Base-by-base conservation (phyloP, 2,888 invertebrate genomes). In the Thymelicus lineola region DNA sequence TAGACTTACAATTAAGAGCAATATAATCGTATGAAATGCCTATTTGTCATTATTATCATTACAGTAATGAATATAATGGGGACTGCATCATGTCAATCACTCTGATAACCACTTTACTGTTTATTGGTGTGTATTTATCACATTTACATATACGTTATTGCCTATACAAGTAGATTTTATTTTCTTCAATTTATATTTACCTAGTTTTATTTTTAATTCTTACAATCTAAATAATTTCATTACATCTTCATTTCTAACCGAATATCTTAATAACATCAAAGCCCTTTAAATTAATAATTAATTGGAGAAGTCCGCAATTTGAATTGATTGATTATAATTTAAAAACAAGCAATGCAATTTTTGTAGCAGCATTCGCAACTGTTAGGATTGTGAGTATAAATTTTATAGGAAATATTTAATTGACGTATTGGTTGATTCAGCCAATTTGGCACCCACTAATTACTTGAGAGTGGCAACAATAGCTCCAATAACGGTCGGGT, bases 401-500 rank as follows among this genome's bases (percentile, higher is more conserved):
- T 35, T 35, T 14, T 14, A n/a, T 36, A 12, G n/a, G 15, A 59
- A 35, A 35, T 35, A 20, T 17, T 36, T 57, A 66, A 55, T 67
- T 38, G 42, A 67, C 50, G 53, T 53, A 53, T 38, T 59, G 60
- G 58, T 38, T 9, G 36, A 17, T n/a, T 62, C 45, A 20, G 35
- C 5, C 60, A 36, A 28, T 46, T 67, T 15, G 63, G 35, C 55
- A 38, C 20, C 38, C 62, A 17, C 15, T 63, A 62, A 68, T 68
- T 38, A 68, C 9, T 55, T 7, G 36, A 42, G 28, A 36, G 45
- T 20, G 3, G 68, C 46, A 55, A 45, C 46, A 63, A 61, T 62
- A 38, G 67, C 60, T 36, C 42, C 71, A 73, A 64, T 72, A 75
- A 60, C 66, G 66, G 72, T 64, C 71, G 70, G 61, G 66, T 68